A percentile compares a stretch with the other conserved stretches of the same genome.
These are phyloP conservation scores for Lampris megalopsis DNA, from an alignment of 2,113 vertebrate species.

Conservation along the genomic window DNA sequence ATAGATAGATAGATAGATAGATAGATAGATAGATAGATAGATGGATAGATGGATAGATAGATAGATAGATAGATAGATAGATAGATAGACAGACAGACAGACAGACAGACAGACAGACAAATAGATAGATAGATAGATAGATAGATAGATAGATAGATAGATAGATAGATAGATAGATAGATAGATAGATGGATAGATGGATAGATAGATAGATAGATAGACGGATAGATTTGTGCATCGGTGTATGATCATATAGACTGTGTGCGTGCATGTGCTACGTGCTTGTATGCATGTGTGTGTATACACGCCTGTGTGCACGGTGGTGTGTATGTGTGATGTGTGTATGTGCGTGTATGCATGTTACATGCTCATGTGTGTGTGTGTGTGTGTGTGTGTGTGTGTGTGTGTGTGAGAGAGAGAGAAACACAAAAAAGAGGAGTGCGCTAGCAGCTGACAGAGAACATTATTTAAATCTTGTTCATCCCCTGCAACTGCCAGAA, in stretches of 20 bases:
- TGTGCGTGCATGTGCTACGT: neutral
- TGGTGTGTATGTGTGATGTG: neutral
- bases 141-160: too few relatives aligned
- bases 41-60: too few relatives aligned
- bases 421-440: slow-evolving; percentile 1
- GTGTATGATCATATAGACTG: slow-evolving; percentile 6
- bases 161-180: too few relatives aligned
- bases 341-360: neutral
- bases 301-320: neutral
- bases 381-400: neutral
- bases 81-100: too few relatives aligned
- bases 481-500: slow-evolving; percentile 57
- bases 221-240: slow-evolving; percentile 8
- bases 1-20: too few relatives aligned
- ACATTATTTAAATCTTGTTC: slow-evolving; percentile 65
- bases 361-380: neutral
- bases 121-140: too few relatives aligned
- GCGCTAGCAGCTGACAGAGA: slow-evolving; percentile 55
- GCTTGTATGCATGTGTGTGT: slow-evolving; percentile 24
- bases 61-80: too few relatives aligned
- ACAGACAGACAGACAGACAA: too few relatives aligned
- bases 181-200: too few relatives aligned
- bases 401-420: neutral
- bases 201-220: too few relatives aligned
- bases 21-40: too few relatives aligned